Percentiles rank a stretch among this genome's conserved stretches.
Evolutionary conservation across 2,797 vertebrate genomes (phyloP).

Genomic region (Lepus oiostolus): DNA sequence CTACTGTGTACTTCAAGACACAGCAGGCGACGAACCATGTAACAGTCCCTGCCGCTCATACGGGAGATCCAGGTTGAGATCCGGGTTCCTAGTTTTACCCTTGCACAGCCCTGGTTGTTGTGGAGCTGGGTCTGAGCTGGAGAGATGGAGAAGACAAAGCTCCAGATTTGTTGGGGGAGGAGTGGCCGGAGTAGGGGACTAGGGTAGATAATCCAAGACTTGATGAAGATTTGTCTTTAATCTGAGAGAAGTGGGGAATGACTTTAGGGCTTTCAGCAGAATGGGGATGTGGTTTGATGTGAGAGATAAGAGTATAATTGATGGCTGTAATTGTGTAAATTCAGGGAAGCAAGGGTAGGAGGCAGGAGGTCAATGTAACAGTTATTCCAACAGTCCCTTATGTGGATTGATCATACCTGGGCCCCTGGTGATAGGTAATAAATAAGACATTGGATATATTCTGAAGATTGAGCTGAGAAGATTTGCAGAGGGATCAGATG

Average conservation of each 20-base stretch:
- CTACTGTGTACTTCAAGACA: no score
- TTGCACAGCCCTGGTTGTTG: no score
- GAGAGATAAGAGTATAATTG: background rate
- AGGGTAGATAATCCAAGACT: background rate
- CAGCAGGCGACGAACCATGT: no score
- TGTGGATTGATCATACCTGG: background rate
- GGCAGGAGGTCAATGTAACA: background rate
- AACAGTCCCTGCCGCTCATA: no score
- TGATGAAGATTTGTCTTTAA: background rate
- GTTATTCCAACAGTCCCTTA: no score
- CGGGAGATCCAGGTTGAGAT: no score
- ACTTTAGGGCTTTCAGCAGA: background rate
- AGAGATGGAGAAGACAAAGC: background rate
- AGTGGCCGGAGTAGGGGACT: accelerated
- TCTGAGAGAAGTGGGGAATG: background rate
- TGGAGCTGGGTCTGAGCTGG: background rate
- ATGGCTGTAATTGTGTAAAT: background rate
- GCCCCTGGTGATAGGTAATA: background rate
- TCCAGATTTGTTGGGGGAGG: background rate
- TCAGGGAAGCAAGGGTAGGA: background rate
- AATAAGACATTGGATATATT: background rate
- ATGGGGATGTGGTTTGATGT: background rate
- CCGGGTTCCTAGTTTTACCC: no score
- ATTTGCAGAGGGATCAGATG: background rate
- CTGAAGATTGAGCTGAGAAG: background rate